These are phyloP conservation scores for Drosophila insularis DNA, from an alignment of 1,140 invertebrate species.

Conservation along the genomic window DNA sequence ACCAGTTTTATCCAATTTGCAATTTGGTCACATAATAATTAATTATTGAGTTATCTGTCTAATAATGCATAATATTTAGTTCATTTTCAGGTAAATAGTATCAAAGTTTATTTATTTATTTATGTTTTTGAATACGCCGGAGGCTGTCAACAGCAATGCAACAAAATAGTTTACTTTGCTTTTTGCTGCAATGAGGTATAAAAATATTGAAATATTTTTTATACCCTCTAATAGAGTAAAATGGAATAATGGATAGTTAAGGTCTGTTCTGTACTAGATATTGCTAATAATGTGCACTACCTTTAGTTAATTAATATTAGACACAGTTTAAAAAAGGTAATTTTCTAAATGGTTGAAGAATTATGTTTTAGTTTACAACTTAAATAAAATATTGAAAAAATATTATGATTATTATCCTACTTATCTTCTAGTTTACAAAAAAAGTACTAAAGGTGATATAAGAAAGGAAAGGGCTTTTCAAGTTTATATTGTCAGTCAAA, in stretches of 20 bases:
- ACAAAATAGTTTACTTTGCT: conserved; percentile 35
- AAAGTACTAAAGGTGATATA: no score
- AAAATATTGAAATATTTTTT: background rate
- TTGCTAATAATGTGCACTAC: no score
- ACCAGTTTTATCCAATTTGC: conserved; percentile 15
- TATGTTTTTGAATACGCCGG: conserved; percentile 8
- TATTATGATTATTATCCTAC: no score
- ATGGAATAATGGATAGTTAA: background rate
- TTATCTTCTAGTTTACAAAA: no score
- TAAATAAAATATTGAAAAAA: no score
- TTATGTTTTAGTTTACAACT: no score
- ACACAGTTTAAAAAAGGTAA: no score
- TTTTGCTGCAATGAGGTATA: conserved; percentile 8
- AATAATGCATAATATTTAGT: conserved; percentile 56
- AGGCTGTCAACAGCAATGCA: conserved; percentile 26
- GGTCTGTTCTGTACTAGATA: no score
- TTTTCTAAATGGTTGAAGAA: no score
- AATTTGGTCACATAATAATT: conserved; percentile 45
- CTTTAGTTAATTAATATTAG: no score
- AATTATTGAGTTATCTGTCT: conserved; percentile 40
- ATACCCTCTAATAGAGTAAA: background rate
- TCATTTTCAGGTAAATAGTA: conserved; percentile 38
- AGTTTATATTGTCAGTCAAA: no score
- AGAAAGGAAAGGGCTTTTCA: no score
- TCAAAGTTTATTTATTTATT: conserved; percentile 40